These are phyloP conservation scores for Mylabris phalerata DNA, from an alignment of 1,140 invertebrate genomes.

Conservation along the genomic window DNA sequence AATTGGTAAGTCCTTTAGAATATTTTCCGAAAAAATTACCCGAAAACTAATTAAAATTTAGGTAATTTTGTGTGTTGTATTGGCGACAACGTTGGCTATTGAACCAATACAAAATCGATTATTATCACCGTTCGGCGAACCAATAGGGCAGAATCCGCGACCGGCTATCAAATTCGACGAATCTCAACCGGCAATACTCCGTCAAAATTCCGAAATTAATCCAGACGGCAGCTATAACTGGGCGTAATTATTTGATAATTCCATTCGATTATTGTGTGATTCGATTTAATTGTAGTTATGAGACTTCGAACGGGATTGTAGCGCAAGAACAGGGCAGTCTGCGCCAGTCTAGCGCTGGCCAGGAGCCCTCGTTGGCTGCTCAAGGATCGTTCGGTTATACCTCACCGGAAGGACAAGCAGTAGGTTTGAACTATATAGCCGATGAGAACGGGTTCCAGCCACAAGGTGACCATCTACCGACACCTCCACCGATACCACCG, in stretches of 20 bases:
- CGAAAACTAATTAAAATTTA: no score
- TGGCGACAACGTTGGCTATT: no score
- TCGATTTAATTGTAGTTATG: slow-evolving; percentile 28
- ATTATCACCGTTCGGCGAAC: background rate
- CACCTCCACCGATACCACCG: slow-evolving; percentile 45
- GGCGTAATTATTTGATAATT: background rate
- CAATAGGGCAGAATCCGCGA: no score
- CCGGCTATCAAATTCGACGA: no score
- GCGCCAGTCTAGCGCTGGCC: background rate
- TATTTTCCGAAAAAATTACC: no score
- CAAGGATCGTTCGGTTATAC: slow-evolving; percentile 13
- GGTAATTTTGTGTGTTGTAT: no score
- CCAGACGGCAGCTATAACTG: slow-evolving; percentile 12
- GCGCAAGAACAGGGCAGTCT: slow-evolving; percentile 42
- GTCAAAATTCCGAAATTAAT: slow-evolving; percentile 1
- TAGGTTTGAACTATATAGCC: slow-evolving; percentile 47
- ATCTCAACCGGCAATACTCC: slow-evolving; percentile 1
- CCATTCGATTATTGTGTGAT: no score
- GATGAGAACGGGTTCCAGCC: slow-evolving; percentile 51
- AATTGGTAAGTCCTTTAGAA: no score
- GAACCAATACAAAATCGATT: background rate
- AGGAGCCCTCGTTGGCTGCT: slow-evolving; percentile 8
- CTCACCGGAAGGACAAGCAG: slow-evolving; percentile 42
- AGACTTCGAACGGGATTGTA: slow-evolving; percentile 49
- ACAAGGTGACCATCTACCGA: slow-evolving; percentile 46